phyloP scores from a whole-genome alignment of 2,113 vertebrate genomes.

The Ciconia maguari region DNA sequence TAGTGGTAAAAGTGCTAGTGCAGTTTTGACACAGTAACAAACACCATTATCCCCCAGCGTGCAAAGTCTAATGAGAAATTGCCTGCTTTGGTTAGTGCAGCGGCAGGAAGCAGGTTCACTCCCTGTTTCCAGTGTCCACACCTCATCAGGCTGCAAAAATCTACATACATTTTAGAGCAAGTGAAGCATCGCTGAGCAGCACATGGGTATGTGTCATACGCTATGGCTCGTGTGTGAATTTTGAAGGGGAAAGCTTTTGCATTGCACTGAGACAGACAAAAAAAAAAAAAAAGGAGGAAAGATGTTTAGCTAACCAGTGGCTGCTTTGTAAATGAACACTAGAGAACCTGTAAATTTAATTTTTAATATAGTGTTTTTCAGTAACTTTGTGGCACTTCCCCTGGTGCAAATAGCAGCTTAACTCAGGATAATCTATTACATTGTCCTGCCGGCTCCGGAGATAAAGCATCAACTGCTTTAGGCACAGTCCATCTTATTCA shows the following conservation, averaged over 20 bases:
- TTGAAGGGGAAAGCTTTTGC: neutral
- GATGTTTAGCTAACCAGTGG: neutral
- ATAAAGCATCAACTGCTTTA: neutral
- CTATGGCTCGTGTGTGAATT: neutral
- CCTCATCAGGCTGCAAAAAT: neutral
- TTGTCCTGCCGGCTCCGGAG: neutral
- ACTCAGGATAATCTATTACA: neutral
- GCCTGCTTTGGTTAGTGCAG: neutral
- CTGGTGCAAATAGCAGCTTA: neutral
- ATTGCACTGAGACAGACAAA: neutral
- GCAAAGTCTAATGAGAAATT: neutral
- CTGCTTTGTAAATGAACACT: neutral
- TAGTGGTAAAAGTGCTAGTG: neutral
- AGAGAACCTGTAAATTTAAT: neutral
- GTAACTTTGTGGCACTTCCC: neutral
- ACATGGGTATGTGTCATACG: neutral
- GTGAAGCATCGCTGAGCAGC: neutral
- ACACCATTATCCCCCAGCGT: neutral
- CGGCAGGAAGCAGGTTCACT: constrained; percentile 22
- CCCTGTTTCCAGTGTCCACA: neutral
- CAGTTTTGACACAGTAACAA: constrained; percentile 31
- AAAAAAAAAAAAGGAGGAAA: neutral
- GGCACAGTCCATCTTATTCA: neutral
- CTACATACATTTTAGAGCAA: fast-evolving
- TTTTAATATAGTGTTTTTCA: neutral